Conservation (phyloP, 1,140 invertebrate genomes). For the Eurytemora carolleeae region DNA sequence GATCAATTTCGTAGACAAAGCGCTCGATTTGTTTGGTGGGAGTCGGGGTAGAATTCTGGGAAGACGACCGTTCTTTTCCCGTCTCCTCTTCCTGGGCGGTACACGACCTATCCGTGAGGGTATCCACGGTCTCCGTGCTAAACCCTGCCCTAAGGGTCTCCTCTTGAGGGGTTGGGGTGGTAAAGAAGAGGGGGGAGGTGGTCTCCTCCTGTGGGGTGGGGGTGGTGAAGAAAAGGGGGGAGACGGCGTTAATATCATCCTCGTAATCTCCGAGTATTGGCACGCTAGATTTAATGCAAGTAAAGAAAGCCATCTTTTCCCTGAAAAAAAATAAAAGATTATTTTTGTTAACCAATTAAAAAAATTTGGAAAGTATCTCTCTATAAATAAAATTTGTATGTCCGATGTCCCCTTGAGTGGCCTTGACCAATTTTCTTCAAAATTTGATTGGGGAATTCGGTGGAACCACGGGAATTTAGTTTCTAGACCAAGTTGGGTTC, state of each 20-base stretch:
- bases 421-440: no score
- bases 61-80: neutral
- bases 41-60: neutral
- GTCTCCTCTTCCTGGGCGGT: neutral
- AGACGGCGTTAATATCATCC: no score
- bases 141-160: neutral
- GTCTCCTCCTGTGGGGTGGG: neutral
- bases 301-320: slow-evolving; percentile 15
- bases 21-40: neutral
- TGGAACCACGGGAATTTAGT: no score
- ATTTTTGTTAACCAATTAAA: no score
- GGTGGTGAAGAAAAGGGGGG: neutral
- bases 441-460: no score
- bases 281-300: slow-evolving; percentile 1
- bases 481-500: no score
- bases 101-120: neutral
- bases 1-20: slow-evolving; percentile 13
- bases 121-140: neutral
- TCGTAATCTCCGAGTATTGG: slow-evolving; percentile 1
- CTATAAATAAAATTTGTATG: no score
- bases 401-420: no score
- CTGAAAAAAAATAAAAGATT: neutral
- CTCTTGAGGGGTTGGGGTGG: neutral
- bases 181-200: neutral
- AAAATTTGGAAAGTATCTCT: no score